phyloP scores from a whole-genome alignment of 2,113 vertebrate genomes.

The Xenopus laevis region DNA sequence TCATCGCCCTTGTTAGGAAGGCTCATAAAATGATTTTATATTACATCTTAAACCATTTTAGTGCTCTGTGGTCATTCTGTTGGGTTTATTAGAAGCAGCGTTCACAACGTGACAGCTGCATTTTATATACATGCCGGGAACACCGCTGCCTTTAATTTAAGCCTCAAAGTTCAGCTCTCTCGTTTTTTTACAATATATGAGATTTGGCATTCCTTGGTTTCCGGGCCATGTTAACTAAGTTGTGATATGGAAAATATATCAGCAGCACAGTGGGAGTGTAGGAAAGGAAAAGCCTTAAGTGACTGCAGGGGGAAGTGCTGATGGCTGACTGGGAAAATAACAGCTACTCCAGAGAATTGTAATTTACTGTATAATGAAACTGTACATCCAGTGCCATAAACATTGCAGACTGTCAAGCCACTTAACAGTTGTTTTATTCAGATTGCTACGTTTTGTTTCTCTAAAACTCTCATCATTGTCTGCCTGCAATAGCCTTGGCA shows the following conservation, averaged over 20 bases:
- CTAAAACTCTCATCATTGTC: too few relatives aligned
- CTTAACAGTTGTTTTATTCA: too few relatives aligned
- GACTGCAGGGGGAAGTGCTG: too few relatives aligned
- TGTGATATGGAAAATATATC: not conserved
- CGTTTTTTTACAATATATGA: constrained; percentile 16
- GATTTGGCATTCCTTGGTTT: constrained; percentile 17
- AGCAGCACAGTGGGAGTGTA: not conserved
- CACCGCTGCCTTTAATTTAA: constrained; percentile 27
- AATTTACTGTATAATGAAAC: too few relatives aligned
- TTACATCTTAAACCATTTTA: constrained; percentile 8
- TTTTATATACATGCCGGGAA: constrained; percentile 39
- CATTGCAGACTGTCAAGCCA: too few relatives aligned
- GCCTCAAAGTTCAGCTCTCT: constrained; percentile 23
- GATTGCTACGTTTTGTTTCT: too few relatives aligned
- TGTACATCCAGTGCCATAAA: not conserved
- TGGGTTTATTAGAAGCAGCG: constrained; percentile 21
- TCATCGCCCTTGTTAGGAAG: not conserved
- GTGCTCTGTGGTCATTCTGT: constrained; percentile 15
- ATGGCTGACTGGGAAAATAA: too few relatives aligned
- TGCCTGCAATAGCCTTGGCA: too few relatives aligned
- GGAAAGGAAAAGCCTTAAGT: too few relatives aligned
- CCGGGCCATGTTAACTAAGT: constrained; percentile 15
- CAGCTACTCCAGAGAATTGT: too few relatives aligned
- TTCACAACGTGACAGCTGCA: constrained; percentile 30
- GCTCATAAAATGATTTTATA: constrained; percentile 16